phyloP scores from a whole-genome alignment of 92 coral and sea anemone genomes.

The Virgularia gustaviana region DNA sequence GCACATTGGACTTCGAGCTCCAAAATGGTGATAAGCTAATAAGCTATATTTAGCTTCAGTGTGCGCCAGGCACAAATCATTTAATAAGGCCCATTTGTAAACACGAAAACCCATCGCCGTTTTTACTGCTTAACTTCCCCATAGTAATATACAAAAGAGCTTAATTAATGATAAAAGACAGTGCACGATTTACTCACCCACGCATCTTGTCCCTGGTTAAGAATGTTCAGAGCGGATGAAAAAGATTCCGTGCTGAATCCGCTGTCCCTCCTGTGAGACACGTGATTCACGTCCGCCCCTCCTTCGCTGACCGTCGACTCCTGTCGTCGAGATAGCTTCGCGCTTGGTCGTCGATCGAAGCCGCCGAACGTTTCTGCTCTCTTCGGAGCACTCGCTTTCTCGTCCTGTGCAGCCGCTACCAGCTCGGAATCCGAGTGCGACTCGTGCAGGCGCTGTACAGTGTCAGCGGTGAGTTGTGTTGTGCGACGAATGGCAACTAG shows the following conservation, averaged over 20 bases:
- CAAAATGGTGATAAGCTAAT: too few species aligned
- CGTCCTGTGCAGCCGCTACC: conserved; percentile 40
- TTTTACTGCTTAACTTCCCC: too few species aligned
- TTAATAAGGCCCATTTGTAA: too few species aligned
- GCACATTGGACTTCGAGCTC: too few species aligned
- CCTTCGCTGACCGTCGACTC: conserved; percentile 19
- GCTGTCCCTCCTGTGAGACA: conserved; percentile 26
- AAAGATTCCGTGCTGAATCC: conserved; percentile 15
- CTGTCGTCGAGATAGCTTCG: not conserved
- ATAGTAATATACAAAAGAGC: too few species aligned
- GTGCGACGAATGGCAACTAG: conserved; percentile 32
- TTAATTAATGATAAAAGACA: too few species aligned
- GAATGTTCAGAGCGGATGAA: not conserved
- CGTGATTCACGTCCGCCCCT: conserved; percentile 4
- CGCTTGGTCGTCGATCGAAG: conserved; percentile 57
- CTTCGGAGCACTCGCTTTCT: conserved; percentile 62
- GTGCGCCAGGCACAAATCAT: too few species aligned
- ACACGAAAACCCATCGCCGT: too few species aligned
- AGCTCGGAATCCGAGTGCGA: conserved; percentile 36
- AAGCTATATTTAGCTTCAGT: too few species aligned
- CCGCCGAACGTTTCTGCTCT: conserved; percentile 98
- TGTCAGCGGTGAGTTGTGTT: conserved; percentile 18
- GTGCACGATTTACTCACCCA: too few species aligned
- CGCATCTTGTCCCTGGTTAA: conserved; percentile 32
- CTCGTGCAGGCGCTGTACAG: conserved; percentile 21